Evolutionary conservation across 1,140 invertebrate genomes (phyloP), one percentile per base, ranked within the genome.

Genomic region (Luehdorfia chinensis): DNA sequence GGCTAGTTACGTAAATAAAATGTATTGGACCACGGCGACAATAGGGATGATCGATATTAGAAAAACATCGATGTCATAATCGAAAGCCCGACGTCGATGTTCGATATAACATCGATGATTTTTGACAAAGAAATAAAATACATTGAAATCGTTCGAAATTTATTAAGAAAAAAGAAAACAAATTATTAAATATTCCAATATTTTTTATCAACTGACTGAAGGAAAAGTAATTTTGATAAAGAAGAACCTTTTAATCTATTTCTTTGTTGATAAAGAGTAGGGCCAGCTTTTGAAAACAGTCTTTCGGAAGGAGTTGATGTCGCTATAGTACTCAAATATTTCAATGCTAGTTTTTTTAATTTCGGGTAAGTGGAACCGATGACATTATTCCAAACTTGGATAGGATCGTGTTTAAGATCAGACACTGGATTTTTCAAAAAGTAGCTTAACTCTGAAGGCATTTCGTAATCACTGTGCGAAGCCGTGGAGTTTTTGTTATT

Each of bases 321-420:
- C 37, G 49, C 45, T 15, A 46, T 48, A 52, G 49, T 51, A 39
- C 49, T 49, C 25, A 47, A 52, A 39, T 47, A 55, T 53, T 47
- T 47, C 19, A 47, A 2, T 34, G 30, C 45, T 27, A 43, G 39
- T 47, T 13, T 53, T 46, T 46, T 47, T 43, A 47, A 53, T 53
- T 47, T 53, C 45, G 37, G 45, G 39, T 55, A 49, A 55, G 47
- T 53, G 36, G 50, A 53, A 53, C 44, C 50, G 36, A 53, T 53
- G 36, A 51, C 47, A 43, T 63, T 55, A 47, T 51, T 50, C 62
- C 55, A 59, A 41, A 66, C 31, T 55, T 52, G 45, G 41, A 55
- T 59, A 34, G 55, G 59, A 47, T 59, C 47, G 36, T 52, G 49
- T 37, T 55, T 52, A 25, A 66, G 50, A 39, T 55, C 50, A 47